Conservation (phyloP, 2,113 vertebrate genomes). For the Takifugu bimaculatus region DNA sequence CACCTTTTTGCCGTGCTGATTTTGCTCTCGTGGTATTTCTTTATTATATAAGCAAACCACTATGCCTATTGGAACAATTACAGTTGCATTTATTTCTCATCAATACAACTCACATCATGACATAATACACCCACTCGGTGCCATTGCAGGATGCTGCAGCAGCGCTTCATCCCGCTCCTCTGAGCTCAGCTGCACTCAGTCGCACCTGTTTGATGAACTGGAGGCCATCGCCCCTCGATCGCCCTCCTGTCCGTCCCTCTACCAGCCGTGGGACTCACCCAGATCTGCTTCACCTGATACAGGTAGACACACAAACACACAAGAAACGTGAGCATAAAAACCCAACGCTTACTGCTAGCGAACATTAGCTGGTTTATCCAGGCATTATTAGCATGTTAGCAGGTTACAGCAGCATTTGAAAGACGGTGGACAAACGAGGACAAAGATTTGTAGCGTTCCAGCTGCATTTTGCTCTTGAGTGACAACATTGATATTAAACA, state of each 20-base stretch:
- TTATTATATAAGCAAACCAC: neutral
- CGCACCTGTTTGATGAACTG: slow-evolving; percentile 66
- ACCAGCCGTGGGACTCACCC: slow-evolving; percentile 34
- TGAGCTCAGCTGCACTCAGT: slow-evolving; percentile 50
- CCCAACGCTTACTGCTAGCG: too few relatives aligned
- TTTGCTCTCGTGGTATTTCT: too few relatives aligned
- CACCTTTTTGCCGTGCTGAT: too few relatives aligned
- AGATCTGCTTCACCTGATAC: slow-evolving; percentile 39
- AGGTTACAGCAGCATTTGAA: too few relatives aligned
- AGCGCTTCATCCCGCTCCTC: slow-evolving; percentile 41
- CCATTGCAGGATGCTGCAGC: slow-evolving; percentile 37
- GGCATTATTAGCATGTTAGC: too few relatives aligned
- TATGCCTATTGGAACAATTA: slow-evolving; percentile 16
- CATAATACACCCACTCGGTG: slow-evolving; percentile 13
- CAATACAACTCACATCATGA: neutral
- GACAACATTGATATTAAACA: too few relatives aligned
- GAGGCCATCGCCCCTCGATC: slow-evolving; percentile 59
- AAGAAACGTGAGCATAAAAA: neutral
- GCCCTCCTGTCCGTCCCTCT: slow-evolving; percentile 51
- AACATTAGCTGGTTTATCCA: too few relatives aligned
- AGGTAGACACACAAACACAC: slow-evolving; percentile 41
- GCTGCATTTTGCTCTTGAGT: too few relatives aligned
- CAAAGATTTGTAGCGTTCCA: too few relatives aligned
- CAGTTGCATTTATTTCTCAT: slow-evolving; percentile 16
- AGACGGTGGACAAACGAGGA: too few relatives aligned